Percentiles rank a stretch among this genome's conserved stretches.
Evolutionary conservation across 2,113 vertebrate species (phyloP).

Genomic region (Aviceda subcristata): DNA sequence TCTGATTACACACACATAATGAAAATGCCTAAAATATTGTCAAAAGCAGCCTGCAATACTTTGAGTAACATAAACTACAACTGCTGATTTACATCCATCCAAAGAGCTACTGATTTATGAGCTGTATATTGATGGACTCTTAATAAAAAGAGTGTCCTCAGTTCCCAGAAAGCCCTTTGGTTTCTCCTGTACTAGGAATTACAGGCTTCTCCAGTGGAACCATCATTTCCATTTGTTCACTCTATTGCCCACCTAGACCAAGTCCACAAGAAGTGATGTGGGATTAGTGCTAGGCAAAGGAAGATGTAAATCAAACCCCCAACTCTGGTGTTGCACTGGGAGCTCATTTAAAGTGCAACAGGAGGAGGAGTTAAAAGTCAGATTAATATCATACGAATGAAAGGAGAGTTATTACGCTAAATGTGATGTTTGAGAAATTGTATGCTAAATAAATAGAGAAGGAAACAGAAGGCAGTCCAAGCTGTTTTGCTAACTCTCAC

Average conservation of each 20-base stretch:
- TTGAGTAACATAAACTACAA: not conserved
- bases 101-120: not conserved
- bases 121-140: not conserved
- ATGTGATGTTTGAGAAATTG: constrained; percentile 9
- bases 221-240: not conserved
- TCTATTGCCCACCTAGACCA: not conserved
- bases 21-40: not conserved
- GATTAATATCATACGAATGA: not conserved
- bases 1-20: not conserved
- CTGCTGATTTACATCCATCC: not conserved
- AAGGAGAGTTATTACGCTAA: not conserved
- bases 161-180: not conserved
- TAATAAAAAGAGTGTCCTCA: not conserved
- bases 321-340: not conserved
- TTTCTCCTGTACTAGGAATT: not conserved
- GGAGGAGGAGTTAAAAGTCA: not conserved
- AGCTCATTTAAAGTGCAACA: not conserved
- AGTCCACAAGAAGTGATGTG: not conserved
- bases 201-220: not conserved
- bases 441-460: not conserved
- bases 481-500: constrained; percentile 35
- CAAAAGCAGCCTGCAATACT: not conserved
- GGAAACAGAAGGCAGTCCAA: constrained; percentile 62
- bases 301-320: not conserved
- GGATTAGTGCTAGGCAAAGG: not conserved